Percentiles rank a stretch among this genome's conserved stretches.
Conservation (phyloP, 2,797 vertebrate genomes). For the Rhabdomys pumilio region DNA sequence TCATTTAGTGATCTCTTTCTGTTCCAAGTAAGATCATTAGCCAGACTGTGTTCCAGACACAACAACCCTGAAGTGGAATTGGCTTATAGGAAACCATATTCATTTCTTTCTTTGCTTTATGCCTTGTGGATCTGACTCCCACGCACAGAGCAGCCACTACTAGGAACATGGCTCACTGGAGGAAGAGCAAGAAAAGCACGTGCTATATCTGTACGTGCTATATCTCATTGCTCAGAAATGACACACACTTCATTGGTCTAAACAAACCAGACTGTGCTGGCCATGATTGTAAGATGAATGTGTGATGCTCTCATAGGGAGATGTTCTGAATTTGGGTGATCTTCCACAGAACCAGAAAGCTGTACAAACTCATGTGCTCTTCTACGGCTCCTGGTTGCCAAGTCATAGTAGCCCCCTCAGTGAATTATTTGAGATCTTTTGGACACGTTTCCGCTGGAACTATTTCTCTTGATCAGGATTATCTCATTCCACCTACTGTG, state of each 20-base stretch:
- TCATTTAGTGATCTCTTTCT: neutral
- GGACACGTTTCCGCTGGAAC: neutral
- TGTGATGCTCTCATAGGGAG: neutral
- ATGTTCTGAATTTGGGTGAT: neutral
- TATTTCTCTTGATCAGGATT: neutral
- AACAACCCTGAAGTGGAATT: neutral
- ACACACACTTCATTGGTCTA: constrained; percentile 18
- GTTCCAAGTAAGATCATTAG: neutral
- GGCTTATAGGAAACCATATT: neutral
- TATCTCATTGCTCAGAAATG: neutral
- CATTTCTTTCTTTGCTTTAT: neutral
- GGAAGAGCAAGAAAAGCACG: neutral
- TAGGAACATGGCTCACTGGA: neutral
- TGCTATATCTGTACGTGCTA: neutral
- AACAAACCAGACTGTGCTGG: neutral
- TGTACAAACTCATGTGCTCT: neutral
- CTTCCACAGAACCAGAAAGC: neutral
- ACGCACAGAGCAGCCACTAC: neutral
- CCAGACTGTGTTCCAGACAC: neutral
- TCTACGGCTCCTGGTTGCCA: neutral
- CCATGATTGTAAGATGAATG: neutral
- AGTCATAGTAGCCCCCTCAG: neutral
- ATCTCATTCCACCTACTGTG: neutral
- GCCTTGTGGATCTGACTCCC: neutral
- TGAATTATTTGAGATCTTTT: neutral